phyloP scores from a whole-genome alignment of 53 echinoderm and acorn worm genomes.

The Actinopyga echinites region DNA sequence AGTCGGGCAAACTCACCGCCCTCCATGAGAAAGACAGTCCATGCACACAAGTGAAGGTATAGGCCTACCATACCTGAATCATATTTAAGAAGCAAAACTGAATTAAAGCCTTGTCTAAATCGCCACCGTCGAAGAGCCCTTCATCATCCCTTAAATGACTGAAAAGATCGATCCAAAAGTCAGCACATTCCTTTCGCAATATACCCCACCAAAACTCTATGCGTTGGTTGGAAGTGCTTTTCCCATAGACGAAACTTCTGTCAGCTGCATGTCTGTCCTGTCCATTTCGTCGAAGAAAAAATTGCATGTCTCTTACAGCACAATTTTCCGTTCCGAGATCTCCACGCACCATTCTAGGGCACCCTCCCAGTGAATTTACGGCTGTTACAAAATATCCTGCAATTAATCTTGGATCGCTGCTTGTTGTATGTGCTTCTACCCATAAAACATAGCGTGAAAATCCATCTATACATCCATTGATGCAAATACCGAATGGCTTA shows the following conservation, averaged over 20 bases:
- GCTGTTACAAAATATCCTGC: constrained; percentile 42
- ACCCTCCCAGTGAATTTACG: constrained; percentile 6
- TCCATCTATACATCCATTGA: constrained; percentile 55
- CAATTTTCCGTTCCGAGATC: constrained; percentile 58
- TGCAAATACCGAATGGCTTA: constrained; percentile 56
- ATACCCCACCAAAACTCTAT: constrained; percentile 67
- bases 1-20: no score
- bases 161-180: constrained; percentile 58
- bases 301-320: constrained; percentile 26
- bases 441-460: constrained; percentile 53
- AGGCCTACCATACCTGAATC: no score
- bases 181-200: constrained; percentile 41
- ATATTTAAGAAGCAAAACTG: constrained; percentile 34
- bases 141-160: constrained; percentile 15
- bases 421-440: constrained; percentile 42
- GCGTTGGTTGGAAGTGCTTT: constrained; percentile 44
- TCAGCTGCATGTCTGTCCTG: background rate
- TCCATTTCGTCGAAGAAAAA: constrained; percentile 17
- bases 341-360: background rate
- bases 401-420: constrained; percentile 45
- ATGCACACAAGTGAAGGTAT: no score
- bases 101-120: constrained; percentile 40
- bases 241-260: constrained; percentile 36
- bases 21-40: no score
- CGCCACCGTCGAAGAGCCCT: constrained; percentile 37